Conservation (phyloP, 2,113 vertebrate species). For the Antennarius striatus region DNA sequence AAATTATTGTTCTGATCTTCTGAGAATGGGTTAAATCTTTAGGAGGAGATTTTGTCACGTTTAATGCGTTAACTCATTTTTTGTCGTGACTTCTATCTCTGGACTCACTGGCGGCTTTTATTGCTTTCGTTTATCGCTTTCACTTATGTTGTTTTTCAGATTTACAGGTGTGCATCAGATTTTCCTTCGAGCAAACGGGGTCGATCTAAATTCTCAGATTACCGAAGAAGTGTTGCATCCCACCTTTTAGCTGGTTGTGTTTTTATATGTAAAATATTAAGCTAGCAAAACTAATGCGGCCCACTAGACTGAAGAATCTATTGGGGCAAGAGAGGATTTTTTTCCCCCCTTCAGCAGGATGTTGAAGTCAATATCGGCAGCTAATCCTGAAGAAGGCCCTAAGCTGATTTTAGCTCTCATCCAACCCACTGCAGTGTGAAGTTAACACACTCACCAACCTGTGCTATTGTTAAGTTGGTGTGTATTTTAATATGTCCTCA, state of each 20-base stretch:
- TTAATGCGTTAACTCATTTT: too few species aligned
- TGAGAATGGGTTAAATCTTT: too few species aligned
- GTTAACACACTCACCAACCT: conserved; percentile 16
- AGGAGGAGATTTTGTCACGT: too few species aligned
- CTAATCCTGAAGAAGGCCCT: conserved; percentile 47
- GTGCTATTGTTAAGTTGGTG: conserved; percentile 11
- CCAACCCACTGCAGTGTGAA: conserved; percentile 11
- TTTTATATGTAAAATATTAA: conserved; percentile 9
- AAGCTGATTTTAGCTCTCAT: conserved; percentile 32
- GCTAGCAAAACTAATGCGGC: conserved; percentile 9
- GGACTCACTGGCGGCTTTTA: too few species aligned
- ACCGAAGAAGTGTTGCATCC: background rate
- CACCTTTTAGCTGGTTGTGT: background rate
- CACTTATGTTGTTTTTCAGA: too few species aligned
- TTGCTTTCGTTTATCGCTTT: background rate
- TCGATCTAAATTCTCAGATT: background rate
- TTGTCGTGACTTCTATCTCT: too few species aligned
- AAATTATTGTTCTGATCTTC: too few species aligned
- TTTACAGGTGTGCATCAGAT: background rate
- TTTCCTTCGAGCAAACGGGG: background rate
- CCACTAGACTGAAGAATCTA: conserved; percentile 33
- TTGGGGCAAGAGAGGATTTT: conserved; percentile 38
- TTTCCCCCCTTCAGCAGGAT: conserved; percentile 21
- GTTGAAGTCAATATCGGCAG: conserved; percentile 41
- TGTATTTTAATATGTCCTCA: background rate